Conservation (phyloP, 2,888 invertebrate genomes). For the Acanthosepion pharaonis region DNA sequence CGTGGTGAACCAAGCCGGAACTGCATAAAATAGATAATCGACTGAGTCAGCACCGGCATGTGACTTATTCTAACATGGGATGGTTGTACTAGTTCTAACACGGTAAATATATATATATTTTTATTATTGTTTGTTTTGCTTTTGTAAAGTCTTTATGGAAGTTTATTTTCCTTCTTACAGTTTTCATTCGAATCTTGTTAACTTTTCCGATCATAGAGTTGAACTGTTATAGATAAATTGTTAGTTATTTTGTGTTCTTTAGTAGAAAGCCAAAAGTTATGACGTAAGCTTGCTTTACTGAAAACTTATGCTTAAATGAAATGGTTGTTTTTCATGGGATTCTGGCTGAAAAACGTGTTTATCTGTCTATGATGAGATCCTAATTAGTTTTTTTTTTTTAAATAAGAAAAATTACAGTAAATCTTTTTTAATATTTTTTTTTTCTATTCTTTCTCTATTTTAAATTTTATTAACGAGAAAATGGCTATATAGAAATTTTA, state of each 20-base stretch:
- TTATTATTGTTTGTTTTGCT: background rate
- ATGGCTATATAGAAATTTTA: no score
- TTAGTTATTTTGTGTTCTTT: background rate
- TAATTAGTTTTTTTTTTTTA: background rate
- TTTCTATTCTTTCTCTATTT: no score
- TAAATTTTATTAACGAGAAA: no score
- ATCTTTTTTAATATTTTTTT: no score
- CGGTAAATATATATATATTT: background rate
- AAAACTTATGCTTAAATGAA: no score
- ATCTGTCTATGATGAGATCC: background rate
- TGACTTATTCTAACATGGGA: background rate
- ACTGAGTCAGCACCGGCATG: conserved; percentile 33
- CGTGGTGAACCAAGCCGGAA: background rate
- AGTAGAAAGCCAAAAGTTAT: background rate
- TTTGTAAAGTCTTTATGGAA: background rate
- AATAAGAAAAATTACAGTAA: background rate
- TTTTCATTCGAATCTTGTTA: background rate
- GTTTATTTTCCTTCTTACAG: background rate
- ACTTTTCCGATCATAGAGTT: background rate
- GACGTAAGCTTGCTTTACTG: background rate
- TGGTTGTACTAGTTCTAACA: background rate
- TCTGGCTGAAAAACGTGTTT: background rate
- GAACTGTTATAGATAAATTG: background rate
- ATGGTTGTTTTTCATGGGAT: no score
- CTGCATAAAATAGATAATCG: background rate